Conservation (phyloP, 2,888 invertebrate genomes). For the Cheilosia vernalis region DNA sequence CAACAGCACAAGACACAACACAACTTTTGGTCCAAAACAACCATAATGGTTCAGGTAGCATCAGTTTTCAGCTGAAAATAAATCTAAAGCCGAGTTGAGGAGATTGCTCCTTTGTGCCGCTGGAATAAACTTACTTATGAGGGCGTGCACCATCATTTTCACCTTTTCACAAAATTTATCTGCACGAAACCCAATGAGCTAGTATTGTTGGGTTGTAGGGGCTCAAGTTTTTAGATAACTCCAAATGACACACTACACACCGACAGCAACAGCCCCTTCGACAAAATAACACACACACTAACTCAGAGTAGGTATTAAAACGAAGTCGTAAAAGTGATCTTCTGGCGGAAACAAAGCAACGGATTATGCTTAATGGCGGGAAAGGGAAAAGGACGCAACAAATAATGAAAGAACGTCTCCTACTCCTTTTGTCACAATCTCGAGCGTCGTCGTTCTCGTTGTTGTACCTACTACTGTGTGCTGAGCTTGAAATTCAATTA, state of each 20-base stretch:
- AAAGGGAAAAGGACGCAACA: slow-evolving; percentile 20
- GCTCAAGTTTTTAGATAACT: slow-evolving; percentile 40
- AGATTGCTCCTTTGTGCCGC: slow-evolving; percentile 5
- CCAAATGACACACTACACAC: slow-evolving; percentile 23
- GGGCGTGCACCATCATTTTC: slow-evolving; percentile 1
- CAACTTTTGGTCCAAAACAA: not conserved
- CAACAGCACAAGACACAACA: not conserved
- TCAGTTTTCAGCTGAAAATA: not conserved
- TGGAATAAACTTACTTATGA: slow-evolving; percentile 32
- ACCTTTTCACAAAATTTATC: slow-evolving; percentile 13
- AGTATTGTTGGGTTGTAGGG: not conserved
- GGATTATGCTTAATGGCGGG: slow-evolving; percentile 49
- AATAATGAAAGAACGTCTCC: slow-evolving; percentile 40
- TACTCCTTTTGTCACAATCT: slow-evolving; percentile 15
- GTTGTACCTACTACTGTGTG: not conserved
- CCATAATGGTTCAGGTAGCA: not conserved
- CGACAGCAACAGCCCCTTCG: not conserved
- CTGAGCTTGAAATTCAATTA: slow-evolving; percentile 66
- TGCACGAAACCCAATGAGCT: slow-evolving; percentile 22
- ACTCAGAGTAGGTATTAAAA: slow-evolving; percentile 45
- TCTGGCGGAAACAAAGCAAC: slow-evolving; percentile 35
- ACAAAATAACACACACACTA: slow-evolving; percentile 48
- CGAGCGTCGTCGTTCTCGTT: not conserved
- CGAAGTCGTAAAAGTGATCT: slow-evolving; percentile 59
- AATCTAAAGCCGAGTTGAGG: slow-evolving; percentile 1